Conservation (phyloP, 2,888 invertebrate genomes). For the Altica lythri region DNA sequence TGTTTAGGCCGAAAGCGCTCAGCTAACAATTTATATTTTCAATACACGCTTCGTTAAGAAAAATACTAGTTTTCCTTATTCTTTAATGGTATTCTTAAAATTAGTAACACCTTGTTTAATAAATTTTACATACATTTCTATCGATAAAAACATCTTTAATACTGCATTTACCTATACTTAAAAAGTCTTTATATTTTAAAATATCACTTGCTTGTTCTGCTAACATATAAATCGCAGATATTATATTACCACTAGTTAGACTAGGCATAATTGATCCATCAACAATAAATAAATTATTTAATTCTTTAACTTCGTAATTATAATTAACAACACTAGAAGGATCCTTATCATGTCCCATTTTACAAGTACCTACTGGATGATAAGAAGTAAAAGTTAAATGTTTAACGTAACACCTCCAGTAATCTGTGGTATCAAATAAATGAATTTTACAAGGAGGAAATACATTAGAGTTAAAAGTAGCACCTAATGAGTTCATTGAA, state of each 20-base stretch:
- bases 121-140: slow-evolving; percentile 26
- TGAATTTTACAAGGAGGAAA: slow-evolving; percentile 69
- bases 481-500: slow-evolving; percentile 64
- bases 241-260: slow-evolving; percentile 71
- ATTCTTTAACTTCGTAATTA: slow-evolving; percentile 64
- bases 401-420: slow-evolving; percentile 74
- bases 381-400: slow-evolving; percentile 71
- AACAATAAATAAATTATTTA: slow-evolving; percentile 66
- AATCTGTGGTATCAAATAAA: slow-evolving; percentile 62
- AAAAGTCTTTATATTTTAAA: slow-evolving; percentile 43
- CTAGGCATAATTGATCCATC: slow-evolving; percentile 73
- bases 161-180: slow-evolving; percentile 36
- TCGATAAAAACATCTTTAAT: slow-evolving; percentile 41
- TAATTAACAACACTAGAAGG: slow-evolving; percentile 61
- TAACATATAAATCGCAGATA: slow-evolving; percentile 70
- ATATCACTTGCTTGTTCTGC: slow-evolving; percentile 63
- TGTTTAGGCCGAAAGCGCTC: neutral
- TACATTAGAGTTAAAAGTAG: slow-evolving; percentile 39
- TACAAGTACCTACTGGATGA: slow-evolving; percentile 76
- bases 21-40: neutral
- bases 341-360: slow-evolving; percentile 64
- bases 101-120: too few relatives aligned
- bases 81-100: too few relatives aligned
- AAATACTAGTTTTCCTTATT: neutral
- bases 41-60: neutral